Percentiles rank a stretch among this genome's conserved stretches.
Conservation (phyloP, 1,140 invertebrate genomes). For the Psilanteris sp. region DNA sequence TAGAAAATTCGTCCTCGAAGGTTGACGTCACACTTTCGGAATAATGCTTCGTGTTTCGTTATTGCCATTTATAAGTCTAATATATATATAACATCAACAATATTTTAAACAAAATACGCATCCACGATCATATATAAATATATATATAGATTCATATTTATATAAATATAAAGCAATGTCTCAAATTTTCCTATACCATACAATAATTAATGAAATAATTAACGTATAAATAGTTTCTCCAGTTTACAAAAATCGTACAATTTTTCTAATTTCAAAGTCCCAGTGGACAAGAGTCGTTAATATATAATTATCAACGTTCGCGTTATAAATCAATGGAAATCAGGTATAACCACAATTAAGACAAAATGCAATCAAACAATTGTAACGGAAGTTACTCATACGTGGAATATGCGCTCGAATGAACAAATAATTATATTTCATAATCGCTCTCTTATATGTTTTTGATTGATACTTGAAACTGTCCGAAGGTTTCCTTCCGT, state of each 20-base stretch:
- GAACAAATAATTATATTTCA: constrained; percentile 32
- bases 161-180: constrained; percentile 65
- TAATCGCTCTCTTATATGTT: constrained; percentile 48
- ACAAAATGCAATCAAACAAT: constrained; percentile 11
- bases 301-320: constrained; percentile 6
- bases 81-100: constrained; percentile 66
- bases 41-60: constrained; percentile 62
- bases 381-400: constrained; percentile 36
- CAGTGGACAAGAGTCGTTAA: constrained; percentile 17
- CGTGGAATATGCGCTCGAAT: constrained; percentile 45
- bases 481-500: constrained; percentile 65
- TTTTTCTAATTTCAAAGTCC: constrained; percentile 29
- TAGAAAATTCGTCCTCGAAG: constrained; percentile 72
- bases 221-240: constrained; percentile 57
- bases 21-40: constrained; percentile 64
- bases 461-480: constrained; percentile 69
- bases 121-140: constrained; percentile 63
- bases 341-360: constrained; percentile 1
- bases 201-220: constrained; percentile 54
- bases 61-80: constrained; percentile 63
- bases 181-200: constrained; percentile 59
- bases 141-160: constrained; percentile 61
- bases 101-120: constrained; percentile 66
- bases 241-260: constrained; percentile 49
- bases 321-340: constrained; percentile 17